Evolutionary conservation across 2,888 invertebrate genomes (phyloP), one percentile per base, ranked within the genome.

Genomic region (Poecilus cupreus): DNA sequence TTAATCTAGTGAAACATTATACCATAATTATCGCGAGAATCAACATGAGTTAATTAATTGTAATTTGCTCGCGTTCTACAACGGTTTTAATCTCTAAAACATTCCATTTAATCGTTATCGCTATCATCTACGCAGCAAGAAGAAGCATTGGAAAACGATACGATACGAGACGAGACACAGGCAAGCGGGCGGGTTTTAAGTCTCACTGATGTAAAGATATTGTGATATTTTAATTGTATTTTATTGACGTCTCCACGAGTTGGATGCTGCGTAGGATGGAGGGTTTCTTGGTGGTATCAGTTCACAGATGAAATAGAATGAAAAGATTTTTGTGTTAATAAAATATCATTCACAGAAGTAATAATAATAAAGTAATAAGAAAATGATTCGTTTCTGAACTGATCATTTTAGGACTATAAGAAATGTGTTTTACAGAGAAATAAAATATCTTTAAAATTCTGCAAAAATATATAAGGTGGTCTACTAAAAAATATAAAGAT

Each of bases 31-130:
- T 72, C 72, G 13, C 13, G 43, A 72, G 24, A 72, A 72, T 72
- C 72, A 72, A 72, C 43, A 72, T 72, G 46, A 20, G 72, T 72
- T 72, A 72, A 72, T 72, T 72, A 72, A 72, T 72, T 72, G 72
- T 72, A 72, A 72, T 72, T 72, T 72, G 43, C 72, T 72, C 72
- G 72, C 72, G 72, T 72, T 43, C 32, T 72, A 72, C 72, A 72
- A 72, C 72, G 46, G 46, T n/a, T 43, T 72, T 72, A 72, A 72
- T 72, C 46, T 72, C 46, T 72, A 46, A 72, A 43, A 68, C 64
- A 68, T 68, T 68, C 64, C 64, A 68, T 68, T 68, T 68, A 68
- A 37, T 68, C 64, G 64, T 68, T 68, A 68, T 68, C 64, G 64
- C 37, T 32, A 32, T 68, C 64, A 68, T 68, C 64, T 68, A 68